phyloP scores from a whole-genome alignment of 2,113 vertebrate genomes.

The Gallinago paraguaiae region DNA sequence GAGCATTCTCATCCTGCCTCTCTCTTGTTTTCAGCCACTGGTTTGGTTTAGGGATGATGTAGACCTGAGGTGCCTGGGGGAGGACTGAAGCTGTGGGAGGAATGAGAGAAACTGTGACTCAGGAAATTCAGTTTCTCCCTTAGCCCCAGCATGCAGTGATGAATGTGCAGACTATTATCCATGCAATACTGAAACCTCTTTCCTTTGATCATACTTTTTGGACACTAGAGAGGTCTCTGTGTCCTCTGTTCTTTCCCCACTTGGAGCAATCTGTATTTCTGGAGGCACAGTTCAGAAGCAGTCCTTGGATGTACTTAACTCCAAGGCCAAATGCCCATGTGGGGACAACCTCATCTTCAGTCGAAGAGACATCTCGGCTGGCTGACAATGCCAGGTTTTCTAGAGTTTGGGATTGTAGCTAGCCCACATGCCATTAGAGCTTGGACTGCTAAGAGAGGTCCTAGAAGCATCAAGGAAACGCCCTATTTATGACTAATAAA shows the following conservation, averaged over 20 bases:
- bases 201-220: neutral
- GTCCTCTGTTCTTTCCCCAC: neutral
- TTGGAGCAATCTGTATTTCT: neutral
- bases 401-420: neutral
- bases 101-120: slow-evolving; percentile 52
- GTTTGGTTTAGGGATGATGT: neutral
- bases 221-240: neutral
- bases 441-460: neutral
- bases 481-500: slow-evolving; percentile 5
- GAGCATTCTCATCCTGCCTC: neutral
- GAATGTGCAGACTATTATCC: neutral
- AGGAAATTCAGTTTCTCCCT: slow-evolving; percentile 16
- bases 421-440: neutral
- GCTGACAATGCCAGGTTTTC: neutral
- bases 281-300: neutral
- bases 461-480: neutral
- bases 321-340: neutral
- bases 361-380: neutral
- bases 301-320: neutral
- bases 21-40: neutral
- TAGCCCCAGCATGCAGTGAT: neutral
- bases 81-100: slow-evolving; percentile 39
- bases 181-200: neutral
- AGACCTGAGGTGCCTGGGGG: neutral
- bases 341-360: neutral